These are phyloP conservation scores for Gallinago paraguaiae DNA, from an alignment of 2,113 vertebrate species.

Conservation along the genomic window DNA sequence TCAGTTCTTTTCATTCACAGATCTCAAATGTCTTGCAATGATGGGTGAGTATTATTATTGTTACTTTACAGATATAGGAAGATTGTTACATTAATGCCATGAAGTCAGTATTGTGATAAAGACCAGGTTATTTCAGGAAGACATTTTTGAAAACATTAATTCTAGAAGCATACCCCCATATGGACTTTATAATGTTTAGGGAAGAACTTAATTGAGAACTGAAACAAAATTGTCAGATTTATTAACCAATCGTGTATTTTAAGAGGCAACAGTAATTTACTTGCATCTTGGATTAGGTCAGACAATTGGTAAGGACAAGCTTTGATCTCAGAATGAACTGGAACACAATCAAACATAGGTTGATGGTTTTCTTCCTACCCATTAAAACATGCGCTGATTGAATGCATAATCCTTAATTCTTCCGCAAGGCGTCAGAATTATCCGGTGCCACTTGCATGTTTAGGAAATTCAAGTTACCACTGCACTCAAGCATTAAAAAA, in stretches of 20 bases:
- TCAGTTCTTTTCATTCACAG: background rate
- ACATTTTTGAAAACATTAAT: background rate
- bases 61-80: background rate
- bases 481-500: constrained; percentile 71
- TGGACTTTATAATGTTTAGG: background rate
- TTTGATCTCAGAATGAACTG: constrained; percentile 76
- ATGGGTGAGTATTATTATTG: background rate
- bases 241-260: background rate
- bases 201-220: background rate
- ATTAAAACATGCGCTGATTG: constrained; percentile 61
- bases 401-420: constrained; percentile 59
- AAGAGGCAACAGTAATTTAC: background rate
- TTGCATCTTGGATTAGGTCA: background rate
- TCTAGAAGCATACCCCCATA: background rate
- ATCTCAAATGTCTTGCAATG: background rate
- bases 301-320: background rate
- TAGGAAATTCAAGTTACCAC: constrained; percentile 53
- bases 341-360: constrained; percentile 40
- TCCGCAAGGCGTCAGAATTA: constrained; percentile 49
- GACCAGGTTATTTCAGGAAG: background rate
- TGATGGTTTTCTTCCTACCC: constrained; percentile 46
- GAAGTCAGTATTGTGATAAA: background rate
- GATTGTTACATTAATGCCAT: background rate
- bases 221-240: constrained; percentile 4
- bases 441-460: constrained; percentile 36